A percentile compares a stretch with the other conserved stretches of the same genome.
Evolutionary conservation across 23 tunicate genomes (phyloP).

Genomic region (Aplidium turbinatum): DNA sequence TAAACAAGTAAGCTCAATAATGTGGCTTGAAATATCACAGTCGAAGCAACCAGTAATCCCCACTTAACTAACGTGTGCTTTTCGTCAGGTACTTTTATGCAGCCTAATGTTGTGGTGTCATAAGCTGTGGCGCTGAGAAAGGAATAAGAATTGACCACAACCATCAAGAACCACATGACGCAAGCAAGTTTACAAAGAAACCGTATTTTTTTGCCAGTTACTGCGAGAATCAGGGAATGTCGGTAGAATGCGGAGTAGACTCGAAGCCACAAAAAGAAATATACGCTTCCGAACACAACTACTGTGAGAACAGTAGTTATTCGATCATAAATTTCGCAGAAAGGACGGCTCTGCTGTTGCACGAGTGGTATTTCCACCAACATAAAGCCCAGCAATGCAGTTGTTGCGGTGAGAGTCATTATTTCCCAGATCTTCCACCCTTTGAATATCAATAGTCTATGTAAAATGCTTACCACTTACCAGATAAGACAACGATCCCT

Average conservation of each 20-base stretch:
- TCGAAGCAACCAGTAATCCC: slow-evolving; percentile 28
- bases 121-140: slow-evolving; percentile 38
- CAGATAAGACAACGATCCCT: too few relatives aligned
- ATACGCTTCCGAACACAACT: slow-evolving; percentile 9
- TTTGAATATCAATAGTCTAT: too few relatives aligned
- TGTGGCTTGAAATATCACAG: slow-evolving; percentile 38
- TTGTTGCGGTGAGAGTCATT: too few relatives aligned
- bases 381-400: too few relatives aligned
- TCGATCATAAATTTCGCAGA: background rate
- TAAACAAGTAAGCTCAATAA: slow-evolving; percentile 31
- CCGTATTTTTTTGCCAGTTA: background rate
- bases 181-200: background rate
- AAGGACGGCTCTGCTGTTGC: background rate
- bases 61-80: slow-evolving; percentile 27
- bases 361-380: background rate
- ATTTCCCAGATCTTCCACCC: too few relatives aligned
- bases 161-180: slow-evolving; percentile 4
- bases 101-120: slow-evolving; percentile 19
- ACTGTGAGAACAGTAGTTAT: slow-evolving; percentile 8
- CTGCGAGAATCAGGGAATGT: slow-evolving; percentile 1
- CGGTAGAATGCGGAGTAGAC: slow-evolving; percentile 27
- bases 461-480: too few relatives aligned
- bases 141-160: slow-evolving; percentile 2
- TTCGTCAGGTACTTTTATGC: slow-evolving; percentile 4
- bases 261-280: slow-evolving; percentile 20